Percentiles rank a stretch among this genome's conserved stretches.
Evolutionary conservation across 2,797 vertebrate genomes (phyloP).

Genomic region (Hypotaenidia philippensis): DNA sequence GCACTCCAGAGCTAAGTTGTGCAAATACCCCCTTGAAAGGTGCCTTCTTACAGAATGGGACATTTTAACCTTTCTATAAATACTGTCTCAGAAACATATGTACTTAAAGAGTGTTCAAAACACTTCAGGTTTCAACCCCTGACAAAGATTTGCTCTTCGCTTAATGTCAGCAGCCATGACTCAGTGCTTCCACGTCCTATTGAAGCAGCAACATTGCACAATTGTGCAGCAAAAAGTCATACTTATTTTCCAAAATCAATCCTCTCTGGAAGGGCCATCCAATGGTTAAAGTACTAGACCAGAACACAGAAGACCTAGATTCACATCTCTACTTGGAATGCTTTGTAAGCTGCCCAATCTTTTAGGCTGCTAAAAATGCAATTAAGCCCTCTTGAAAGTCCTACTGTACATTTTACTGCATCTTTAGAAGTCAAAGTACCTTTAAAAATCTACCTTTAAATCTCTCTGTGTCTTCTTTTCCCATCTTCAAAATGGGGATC

Average conservation of each 20-base stretch:
- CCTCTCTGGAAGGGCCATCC: neutral
- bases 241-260: neutral
- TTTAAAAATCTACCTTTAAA: slow-evolving; percentile 62
- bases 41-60: neutral
- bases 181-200: neutral
- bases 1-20: neutral
- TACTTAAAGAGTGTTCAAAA: neutral
- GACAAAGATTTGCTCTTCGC: neutral
- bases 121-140: neutral
- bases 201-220: neutral
- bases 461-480: slow-evolving; percentile 52
- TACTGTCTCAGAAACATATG: neutral
- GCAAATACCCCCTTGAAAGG: neutral
- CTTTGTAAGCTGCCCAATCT: neutral
- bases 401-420: slow-evolving; percentile 54
- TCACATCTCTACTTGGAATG: neutral
- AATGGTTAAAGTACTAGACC: neutral
- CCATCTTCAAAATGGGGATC: slow-evolving; percentile 59
- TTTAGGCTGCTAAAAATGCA: slow-evolving; percentile 42
- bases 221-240: neutral
- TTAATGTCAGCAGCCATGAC: neutral
- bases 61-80: neutral
- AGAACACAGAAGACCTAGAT: slow-evolving; percentile 38
- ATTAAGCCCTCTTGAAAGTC: slow-evolving; percentile 64
- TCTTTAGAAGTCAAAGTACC: slow-evolving; percentile 70